Base-by-base conservation (phyloP, 1,140 invertebrate genomes). In the Cydia fagiglandana region DNA sequence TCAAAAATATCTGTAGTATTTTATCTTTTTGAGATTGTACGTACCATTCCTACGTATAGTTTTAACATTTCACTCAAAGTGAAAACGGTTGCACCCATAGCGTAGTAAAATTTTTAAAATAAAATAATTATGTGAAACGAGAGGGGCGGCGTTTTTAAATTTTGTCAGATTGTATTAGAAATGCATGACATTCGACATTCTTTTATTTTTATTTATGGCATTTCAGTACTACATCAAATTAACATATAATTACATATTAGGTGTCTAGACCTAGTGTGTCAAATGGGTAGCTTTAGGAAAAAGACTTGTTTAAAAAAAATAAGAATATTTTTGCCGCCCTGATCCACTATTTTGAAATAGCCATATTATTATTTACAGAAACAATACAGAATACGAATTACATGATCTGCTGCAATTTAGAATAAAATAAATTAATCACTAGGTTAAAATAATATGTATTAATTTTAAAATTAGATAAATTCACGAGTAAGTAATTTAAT, bases 341-440 rank as follows among this genome's bases (percentile, higher is more conserved):
- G 12, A 28, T 24, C 20, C 28, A 53, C 45, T 53, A 74, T 30
- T 50, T n/a, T 80, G 15, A 47, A 78, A 85, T 81, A 83, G 83
- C 83, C 83, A 83, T 85, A 83, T 81, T 83, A 81, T 79, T 84
- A 76, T 61, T 61, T 70, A 70, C 66, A 70, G n/a, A 70, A 70
- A 81, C 79, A 77, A 79, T 73, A 61, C 78, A 75, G 75, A 61
- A 66, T 77, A 75, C 61, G 47, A 74, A 73, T 74, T 53, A 64
- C 53, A 79, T 78, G 78, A 83, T 83, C 80, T 84, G 83, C 77
- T 76, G 73, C 68, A 80, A 45, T 80, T 77, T 77, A 79, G 76
- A 75, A 78, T 79, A 76, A 78, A 75, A 74, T 76, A 75, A 73
- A 73, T 41, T 75, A 75, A 75, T 61, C 20, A n/a, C 17, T 61